Evolutionary conservation across 37 sponge, comb jelly and placozoan species (phyloP).

Genomic region (Chondrilla cf. caribensis): DNA sequence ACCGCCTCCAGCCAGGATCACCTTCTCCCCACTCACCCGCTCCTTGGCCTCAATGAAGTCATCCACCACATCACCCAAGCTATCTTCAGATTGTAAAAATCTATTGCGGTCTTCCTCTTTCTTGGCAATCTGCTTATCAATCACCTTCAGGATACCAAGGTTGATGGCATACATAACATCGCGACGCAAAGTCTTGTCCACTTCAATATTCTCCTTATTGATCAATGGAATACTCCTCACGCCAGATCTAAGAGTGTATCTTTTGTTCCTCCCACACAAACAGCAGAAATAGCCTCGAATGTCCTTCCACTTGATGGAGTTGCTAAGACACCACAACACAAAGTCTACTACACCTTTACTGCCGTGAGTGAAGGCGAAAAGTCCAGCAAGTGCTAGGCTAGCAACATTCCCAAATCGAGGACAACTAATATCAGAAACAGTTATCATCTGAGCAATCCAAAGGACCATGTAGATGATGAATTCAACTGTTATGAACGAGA

Average conservation of each 20-base stretch:
- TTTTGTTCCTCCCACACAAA: neutral
- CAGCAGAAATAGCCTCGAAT: constrained; percentile 20
- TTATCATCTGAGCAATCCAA: constrained; percentile 48
- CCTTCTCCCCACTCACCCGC: constrained; percentile 10
- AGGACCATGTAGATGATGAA: constrained; percentile 37
- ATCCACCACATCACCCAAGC: constrained; percentile 50
- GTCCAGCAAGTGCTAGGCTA: constrained; percentile 41
- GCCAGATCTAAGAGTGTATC: neutral
- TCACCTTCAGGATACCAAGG: constrained; percentile 68
- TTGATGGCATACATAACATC: constrained; percentile 78
- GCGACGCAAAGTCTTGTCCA: constrained; percentile 62
- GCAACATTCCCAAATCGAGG: constrained; percentile 2
- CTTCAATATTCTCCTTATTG: constrained; percentile 28
- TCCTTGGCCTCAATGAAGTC: constrained; percentile 39
- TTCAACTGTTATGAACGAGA: constrained; percentile 58
- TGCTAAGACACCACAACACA: constrained; percentile 67
- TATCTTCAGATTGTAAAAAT: constrained; percentile 43
- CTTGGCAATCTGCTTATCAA: constrained; percentile 10
- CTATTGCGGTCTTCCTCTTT: constrained; percentile 15
- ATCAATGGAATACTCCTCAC: constrained; percentile 38
- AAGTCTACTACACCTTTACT: constrained; percentile 68
- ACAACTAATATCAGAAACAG: neutral
- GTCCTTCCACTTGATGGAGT: constrained; percentile 56
- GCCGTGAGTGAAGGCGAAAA: constrained; percentile 65
- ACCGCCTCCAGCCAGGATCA: neutral